Conservation (phyloP, 1,140 invertebrate genomes). For the Magallana ariakensis region DNA sequence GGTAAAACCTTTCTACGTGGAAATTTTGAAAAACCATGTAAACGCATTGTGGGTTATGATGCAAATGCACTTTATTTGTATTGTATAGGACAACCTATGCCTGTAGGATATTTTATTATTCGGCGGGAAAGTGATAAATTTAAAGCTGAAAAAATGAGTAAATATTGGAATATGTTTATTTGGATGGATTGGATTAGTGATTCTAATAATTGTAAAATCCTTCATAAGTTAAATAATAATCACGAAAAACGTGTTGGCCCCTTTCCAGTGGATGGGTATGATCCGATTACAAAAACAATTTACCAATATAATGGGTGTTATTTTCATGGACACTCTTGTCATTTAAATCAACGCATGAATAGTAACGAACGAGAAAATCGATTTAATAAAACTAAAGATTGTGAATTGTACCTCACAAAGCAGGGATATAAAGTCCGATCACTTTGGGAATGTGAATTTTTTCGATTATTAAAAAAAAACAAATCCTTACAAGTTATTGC, state of each 20-base stretch:
- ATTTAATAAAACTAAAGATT: conserved; percentile 20
- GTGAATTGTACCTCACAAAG: background rate
- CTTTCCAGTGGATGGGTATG: conserved; percentile 35
- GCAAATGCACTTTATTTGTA: conserved; percentile 56
- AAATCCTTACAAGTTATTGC: background rate
- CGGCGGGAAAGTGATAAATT: conserved; percentile 31
- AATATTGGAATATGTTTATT: background rate
- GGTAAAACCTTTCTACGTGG: conserved; percentile 46
- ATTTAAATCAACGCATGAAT: background rate
- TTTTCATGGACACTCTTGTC: conserved; percentile 38
- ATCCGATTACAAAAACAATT: background rate
- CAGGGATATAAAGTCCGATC: background rate
- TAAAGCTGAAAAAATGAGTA: conserved; percentile 36
- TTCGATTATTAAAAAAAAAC: background rate
- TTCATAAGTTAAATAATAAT: background rate
- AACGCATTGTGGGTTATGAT: conserved; percentile 53
- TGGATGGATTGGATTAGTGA: conserved; percentile 24
- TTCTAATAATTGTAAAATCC: background rate
- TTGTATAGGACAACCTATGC: conserved; percentile 44
- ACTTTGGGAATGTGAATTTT: conserved; percentile 47
- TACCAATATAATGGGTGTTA: conserved; percentile 41
- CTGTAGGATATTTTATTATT: conserved; percentile 43
- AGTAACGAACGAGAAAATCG: background rate
- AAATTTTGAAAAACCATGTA: background rate
- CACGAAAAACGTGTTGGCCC: conserved; percentile 12